Conservation (phyloP, 2,888 invertebrate species). For the Lithodes maja region DNA sequence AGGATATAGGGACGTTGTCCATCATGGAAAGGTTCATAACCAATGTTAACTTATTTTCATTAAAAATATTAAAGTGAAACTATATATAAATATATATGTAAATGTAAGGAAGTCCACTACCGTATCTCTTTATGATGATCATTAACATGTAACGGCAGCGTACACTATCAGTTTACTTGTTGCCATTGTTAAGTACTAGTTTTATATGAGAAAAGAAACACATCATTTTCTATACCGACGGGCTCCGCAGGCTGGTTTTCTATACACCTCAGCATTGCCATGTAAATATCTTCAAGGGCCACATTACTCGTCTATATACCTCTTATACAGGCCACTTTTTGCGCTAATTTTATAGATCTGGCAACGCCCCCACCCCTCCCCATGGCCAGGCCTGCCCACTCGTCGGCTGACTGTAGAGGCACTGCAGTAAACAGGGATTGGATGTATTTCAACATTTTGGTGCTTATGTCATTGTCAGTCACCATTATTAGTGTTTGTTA, state of each 20-base stretch:
- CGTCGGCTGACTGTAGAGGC: constrained; percentile 28
- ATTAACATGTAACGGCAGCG: constrained; percentile 56
- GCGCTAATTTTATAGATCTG: constrained; percentile 57
- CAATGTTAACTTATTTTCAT: constrained; percentile 60
- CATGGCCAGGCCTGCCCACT: constrained; percentile 40
- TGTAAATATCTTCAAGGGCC: constrained; percentile 4
- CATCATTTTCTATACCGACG: constrained; percentile 68
- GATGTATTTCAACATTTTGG: no score
- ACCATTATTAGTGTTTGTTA: no score
- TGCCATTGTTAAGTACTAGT: constrained; percentile 68
- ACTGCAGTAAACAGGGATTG: no score
- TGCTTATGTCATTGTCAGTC: no score
- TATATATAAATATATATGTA: constrained; percentile 38
- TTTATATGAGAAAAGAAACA: constrained; percentile 67
- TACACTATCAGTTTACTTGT: constrained; percentile 64
- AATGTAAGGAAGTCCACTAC: constrained; percentile 51
- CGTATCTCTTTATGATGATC: constrained; percentile 59
- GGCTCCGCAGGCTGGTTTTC: constrained; percentile 49
- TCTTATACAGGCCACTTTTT: constrained; percentile 31
- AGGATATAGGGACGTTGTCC: constrained; percentile 60
- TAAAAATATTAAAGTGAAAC: constrained; percentile 48
- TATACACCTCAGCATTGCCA: constrained; percentile 16
- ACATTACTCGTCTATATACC: constrained; percentile 34
- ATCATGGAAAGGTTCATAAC: constrained; percentile 41
- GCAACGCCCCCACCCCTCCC: constrained; percentile 33